Base-by-base conservation (phyloP, 2,797 vertebrate species). In the Smutsia gigantea region DNA sequence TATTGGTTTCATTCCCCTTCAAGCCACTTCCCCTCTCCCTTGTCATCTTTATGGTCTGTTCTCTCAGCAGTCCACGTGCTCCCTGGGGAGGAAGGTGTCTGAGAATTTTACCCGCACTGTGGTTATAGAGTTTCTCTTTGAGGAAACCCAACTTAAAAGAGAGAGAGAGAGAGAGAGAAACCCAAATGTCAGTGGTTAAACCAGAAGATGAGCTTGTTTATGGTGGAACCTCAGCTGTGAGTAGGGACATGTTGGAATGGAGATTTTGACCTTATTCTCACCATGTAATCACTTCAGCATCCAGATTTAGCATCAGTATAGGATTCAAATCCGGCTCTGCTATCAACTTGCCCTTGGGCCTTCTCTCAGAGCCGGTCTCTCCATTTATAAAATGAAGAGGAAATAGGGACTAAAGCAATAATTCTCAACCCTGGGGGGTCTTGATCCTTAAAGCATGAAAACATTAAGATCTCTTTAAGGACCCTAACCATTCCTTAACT, bases 21-120 rank as follows among this genome's bases (percentile, higher is more conserved):
- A 90, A 96, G 29, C 23, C n/a, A 71, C 59, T 95, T 92, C 49
- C 84, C 57, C 37, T 79, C 49, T 46, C 31, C 18, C 21, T 37
- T 31, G 42, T 25, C 19, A 2, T 23, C 72, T 94, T 86, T 68
- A 90, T 5, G 2, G 72, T 92, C 64, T 51, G 1, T 63, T 49
- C 21, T 5, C 37, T 55, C 86, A 34, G 68, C 37, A 11, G 27
- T 34, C 51, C 1, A 7, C 72, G 66, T n/a, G 69, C 59, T 95
- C 87, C 90, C 89, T 39, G 64, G 94, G 74, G 79, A 94, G 86
- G 29, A 71, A 71, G 69, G 3, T 51, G 37, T 83, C 92, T 95
- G 63, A 89, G 25, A 90, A 77, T 72, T 23, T 46, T 68, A 49
- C 81, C 79, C 51, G 66, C 25, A 37, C 46, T 90, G 25, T 23